Evolutionary conservation across 2,797 vertebrate species (phyloP).

Genomic region (Sparus aurata): DNA sequence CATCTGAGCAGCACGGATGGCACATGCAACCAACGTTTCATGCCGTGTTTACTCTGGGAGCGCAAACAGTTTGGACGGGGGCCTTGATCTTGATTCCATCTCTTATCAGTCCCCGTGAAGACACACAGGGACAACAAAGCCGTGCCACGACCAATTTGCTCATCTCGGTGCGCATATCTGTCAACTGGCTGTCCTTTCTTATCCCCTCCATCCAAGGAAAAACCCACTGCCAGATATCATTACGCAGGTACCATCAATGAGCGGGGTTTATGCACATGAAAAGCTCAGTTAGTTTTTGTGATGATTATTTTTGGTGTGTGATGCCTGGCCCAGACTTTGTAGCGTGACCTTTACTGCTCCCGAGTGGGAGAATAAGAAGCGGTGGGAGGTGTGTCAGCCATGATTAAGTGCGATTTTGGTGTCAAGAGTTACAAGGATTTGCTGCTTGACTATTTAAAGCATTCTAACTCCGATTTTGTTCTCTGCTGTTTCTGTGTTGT

Average conservation of each 20-base stretch:
- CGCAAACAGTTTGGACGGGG: slow-evolving; percentile 32
- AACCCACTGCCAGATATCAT: not conserved
- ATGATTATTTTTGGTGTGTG: not conserved
- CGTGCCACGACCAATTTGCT: slow-evolving; percentile 34
- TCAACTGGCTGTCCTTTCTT: slow-evolving; percentile 8
- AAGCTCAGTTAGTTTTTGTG: not conserved
- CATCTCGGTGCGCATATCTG: slow-evolving; percentile 10
- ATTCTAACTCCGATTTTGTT: not conserved
- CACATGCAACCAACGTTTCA: not conserved
- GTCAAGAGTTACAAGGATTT: not conserved
- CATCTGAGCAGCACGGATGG: not conserved
- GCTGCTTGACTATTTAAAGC: not conserved
- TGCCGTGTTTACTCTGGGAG: slow-evolving; percentile 11
- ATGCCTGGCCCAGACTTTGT: slow-evolving; percentile 7
- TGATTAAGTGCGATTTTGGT: slow-evolving; percentile 33
- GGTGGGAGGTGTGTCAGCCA: slow-evolving; percentile 33
- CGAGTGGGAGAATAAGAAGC: not conserved
- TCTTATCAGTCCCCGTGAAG: slow-evolving; percentile 43
- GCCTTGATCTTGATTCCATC: slow-evolving; percentile 21
- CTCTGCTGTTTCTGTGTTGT: not conserved
- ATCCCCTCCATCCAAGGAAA: not conserved
- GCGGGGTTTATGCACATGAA: not conserved
- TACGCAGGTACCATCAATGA: not conserved
- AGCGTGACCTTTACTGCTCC: slow-evolving; percentile 43
- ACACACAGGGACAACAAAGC: slow-evolving; percentile 38